Base-by-base conservation (phyloP, 2,797 vertebrate species). In the Tenualosa ilisha region DNA sequence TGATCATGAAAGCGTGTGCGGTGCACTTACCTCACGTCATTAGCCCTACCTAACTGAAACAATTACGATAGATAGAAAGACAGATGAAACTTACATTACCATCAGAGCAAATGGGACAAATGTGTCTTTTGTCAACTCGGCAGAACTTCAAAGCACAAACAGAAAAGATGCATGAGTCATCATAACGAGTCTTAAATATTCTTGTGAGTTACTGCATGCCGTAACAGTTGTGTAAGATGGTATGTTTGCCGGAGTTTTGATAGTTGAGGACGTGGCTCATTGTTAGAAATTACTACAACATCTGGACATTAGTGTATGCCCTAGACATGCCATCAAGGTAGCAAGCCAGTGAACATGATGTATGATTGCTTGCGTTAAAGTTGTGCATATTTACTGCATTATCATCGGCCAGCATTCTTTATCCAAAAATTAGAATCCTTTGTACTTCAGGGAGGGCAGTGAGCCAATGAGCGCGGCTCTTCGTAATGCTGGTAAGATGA, bases 191-290 rank as follows among this genome's bases (percentile, higher is more conserved):
- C 24, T 9, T 26, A 26, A 24, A 37, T 15, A 72, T 72, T n/a
- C 22, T 37, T 72, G 11, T 68, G 81, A 75, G 50, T 37, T 75
- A 54, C 54, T 65, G 53, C 53, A 82, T 75, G 63, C 24, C 26
- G 63, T 26, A 31, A 65, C 63, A 72, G 3, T 37, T 72, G 3
- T 72, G 65, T 17, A 37, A 37, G 81, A 84, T 84, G 63, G 54
- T 63, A 3, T 82, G 65, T 85, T 26, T 84, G 86, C 65, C 65
- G 40, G 61, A 37, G 72, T 24, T 68, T 83, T 85, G 65, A 31
- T 85, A 65, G 63, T 46, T 89, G 87, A 82, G 87, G 86, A 89
- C 89, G 87, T 89, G 89, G 89, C 89, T 89, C 86, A 63, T 82
- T 84, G 24, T 83, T 40, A 31, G 12, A 37, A 26, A 1, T 26